Base-by-base conservation (phyloP, 2,113 vertebrate genomes). In the Oenanthe oenanthe region DNA sequence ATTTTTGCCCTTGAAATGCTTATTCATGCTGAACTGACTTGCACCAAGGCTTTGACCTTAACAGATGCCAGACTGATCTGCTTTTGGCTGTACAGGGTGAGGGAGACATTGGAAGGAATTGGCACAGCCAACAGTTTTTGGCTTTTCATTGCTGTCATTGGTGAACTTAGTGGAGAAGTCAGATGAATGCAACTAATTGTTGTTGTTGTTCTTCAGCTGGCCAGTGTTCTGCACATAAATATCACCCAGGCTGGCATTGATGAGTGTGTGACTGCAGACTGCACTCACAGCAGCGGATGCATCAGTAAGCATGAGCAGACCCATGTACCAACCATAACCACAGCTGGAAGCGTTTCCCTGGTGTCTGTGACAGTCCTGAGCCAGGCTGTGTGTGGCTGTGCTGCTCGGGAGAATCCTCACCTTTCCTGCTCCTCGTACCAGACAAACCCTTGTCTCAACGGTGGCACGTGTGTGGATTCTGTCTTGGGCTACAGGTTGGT, bases 401-500 rank as follows among this genome's bases (percentile, higher is more conserved):
- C 96, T 13, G 98, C 98, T 66, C 96, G 98, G 24, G 98, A 99
- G 80, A 95, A 58, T 10, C 36, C 94, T 60, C 98, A 97, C 86
- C 96, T 97, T 57, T 93, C 98, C 88, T 99, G 99, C 93, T 98
- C 98, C 66, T 97, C 98, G 2, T 98, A 99, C 93, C 79, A 95
- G 48, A 57, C 47, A 62, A 98, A 95, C 96, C 99, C 99, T 40
- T 99, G 99, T 63, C 97, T 98, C 78, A 99, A 99, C 9, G 98
- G 98, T 38, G 99, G 99, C 73, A 97, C 97, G 5, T 99, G 99
- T 51, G 48, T 96, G 84, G 98, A 99, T 50, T 97, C 98, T 7
- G 98, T 98, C 2, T 96, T 98, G 67, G 99, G 99, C 81, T 98
- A 98, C 98, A 98, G 98, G 99, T 99, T 93, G 84, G 96, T 97